Evolutionary conservation across 2,797 vertebrate species (phyloP), one percentile per base, ranked within the genome.

Genomic region (Danio albolineatus): DNA sequence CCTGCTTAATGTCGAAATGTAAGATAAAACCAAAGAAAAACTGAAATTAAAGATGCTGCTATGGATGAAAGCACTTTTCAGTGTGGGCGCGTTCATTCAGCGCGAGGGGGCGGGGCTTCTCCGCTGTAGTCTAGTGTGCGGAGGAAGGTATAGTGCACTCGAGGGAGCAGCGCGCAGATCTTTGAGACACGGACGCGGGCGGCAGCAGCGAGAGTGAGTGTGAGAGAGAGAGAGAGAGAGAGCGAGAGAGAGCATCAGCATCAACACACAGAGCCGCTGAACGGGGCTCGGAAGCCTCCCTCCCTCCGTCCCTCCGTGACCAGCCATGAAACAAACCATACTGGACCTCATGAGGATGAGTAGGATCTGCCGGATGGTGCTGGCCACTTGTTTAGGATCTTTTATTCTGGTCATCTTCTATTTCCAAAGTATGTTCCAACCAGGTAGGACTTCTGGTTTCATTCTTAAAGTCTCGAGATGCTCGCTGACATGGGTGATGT

Each of bases 361-460:
- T 92, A 93, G 96, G 89, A 96, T 98, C 72, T 98, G 96, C 93
- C 95, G 96, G 92, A 97, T 98, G 97, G 92, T 96, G 86, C 92
- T 97, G 89, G 96, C 95, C 93, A 98, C 97, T 93, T 98, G 96
- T 93, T 91, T 98, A 88, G 97, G 97, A 93, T 98, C 97, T 88
- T 97, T 97, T 93, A 94, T 97, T 89, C 94, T 98, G 93, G 96
- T 98, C 95, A 96, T 98, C 95, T 98, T 98, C 94, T 98, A 98
- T 95, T 98, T 98, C 94, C 97, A 98, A 98, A 98, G 97, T 98
- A 98, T 97, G 97, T 98, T 97, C 90, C 96, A 97, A 76, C 97
- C 97, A 98, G 96, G 97, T 98, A 98, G 95, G 96, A 92, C 59
- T 73, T n/a, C 73, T 73, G 60, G 53, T 84, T 65, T 77, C 48